Base-by-base conservation (phyloP, 2,888 invertebrate genomes). In the Altica lythri region DNA sequence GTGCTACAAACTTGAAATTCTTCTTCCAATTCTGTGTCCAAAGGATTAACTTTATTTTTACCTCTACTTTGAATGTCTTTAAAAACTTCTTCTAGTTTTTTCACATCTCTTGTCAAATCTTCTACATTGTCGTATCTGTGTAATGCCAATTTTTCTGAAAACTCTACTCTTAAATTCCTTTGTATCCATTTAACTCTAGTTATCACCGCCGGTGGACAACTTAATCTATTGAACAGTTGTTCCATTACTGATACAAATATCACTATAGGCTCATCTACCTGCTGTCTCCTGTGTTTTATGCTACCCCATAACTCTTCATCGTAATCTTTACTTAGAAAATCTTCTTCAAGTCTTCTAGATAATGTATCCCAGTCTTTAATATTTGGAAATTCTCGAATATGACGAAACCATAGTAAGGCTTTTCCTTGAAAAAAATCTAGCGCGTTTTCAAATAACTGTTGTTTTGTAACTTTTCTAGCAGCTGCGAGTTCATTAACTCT, bases 291-390 rank as follows among this genome's bases (percentile, higher is more conserved):
- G 9, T 25, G 4, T 49, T 37, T 38, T 10, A 54, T 54, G 9
- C 9, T 12, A 1, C 37, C 12, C 52, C 46, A 46, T 14, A 48
- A 6, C 4, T 49, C 38, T 18, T 55, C 44, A 16, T 50, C 49
- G 45, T 44, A 49, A 18, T 55, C 48, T 35, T 19, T 47, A 35
- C 38, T 30, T 16, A 55, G 43, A 29, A 51, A 46, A 27, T 55
- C 43, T 19, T 29, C 8, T 25, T 22, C 17, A 4, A 55, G 9
- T 18, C 25, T 29, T 13, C 19, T 34, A 37, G 25, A 10, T 38
- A 49, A 38, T 4, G 38, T 27, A 38, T 55, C 45, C 50, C 50
- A 55, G 22, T 52, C 40, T 14, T 45, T 32, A 10, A 52, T 22
- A 6, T 18, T 9, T 2, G 18, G 37, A 12, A 19, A 32, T 17